These are phyloP conservation scores for Corapipo altera DNA, from an alignment of 2,113 vertebrate genomes.

Conservation along the genomic window DNA sequence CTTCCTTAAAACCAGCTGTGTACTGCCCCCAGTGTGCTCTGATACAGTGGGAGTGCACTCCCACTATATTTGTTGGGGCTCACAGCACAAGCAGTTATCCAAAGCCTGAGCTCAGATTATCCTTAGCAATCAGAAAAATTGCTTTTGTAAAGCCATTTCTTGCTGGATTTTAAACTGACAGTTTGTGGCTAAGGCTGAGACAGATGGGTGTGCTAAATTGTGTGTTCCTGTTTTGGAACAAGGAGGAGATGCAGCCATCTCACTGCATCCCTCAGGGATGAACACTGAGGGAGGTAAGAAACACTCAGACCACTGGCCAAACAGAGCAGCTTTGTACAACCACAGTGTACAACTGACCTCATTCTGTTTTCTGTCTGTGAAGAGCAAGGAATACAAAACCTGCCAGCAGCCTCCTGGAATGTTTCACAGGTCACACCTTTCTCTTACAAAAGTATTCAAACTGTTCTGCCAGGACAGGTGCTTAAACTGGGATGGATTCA, in stretches of 20 bases:
- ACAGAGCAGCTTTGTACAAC: background rate
- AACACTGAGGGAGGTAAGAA: background rate
- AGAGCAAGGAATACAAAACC: background rate
- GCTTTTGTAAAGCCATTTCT: background rate
- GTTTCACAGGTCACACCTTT: background rate
- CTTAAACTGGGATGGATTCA: background rate
- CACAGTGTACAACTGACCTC: background rate
- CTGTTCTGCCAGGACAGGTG: background rate
- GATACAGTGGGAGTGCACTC: background rate
- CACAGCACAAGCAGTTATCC: background rate
- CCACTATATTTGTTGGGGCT: background rate
- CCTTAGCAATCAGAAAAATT: background rate
- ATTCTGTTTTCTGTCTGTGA: background rate
- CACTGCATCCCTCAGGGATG: background rate
- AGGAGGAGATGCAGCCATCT: background rate
- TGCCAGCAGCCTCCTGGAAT: background rate
- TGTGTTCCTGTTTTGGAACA: background rate
- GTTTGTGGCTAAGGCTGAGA: background rate
- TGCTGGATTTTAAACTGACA: background rate
- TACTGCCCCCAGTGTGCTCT: background rate
- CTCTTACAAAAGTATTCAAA: background rate
- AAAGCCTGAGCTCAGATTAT: background rate
- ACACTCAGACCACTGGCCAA: accelerated
- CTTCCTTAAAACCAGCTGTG: background rate
- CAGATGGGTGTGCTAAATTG: background rate